Evolutionary conservation across 2,113 vertebrate genomes (phyloP).

Genomic region (Spermophilus dauricus): DNA sequence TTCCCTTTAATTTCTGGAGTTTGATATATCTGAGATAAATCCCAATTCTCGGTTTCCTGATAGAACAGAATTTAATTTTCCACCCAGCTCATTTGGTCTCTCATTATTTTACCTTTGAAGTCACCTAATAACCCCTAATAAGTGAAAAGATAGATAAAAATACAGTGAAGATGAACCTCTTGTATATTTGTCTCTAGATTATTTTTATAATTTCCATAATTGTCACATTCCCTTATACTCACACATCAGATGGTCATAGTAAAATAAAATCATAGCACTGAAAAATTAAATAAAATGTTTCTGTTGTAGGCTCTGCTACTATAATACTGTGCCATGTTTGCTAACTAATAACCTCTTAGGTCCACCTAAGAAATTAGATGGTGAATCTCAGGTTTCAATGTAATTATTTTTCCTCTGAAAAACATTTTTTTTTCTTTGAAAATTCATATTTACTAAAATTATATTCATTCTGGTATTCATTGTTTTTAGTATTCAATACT

Average conservation of each 20-base stretch:
- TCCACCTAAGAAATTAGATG: neutral
- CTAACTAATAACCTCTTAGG: neutral
- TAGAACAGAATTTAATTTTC: neutral
- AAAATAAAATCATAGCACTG: neutral
- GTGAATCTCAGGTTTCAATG: neutral
- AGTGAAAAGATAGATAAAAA: neutral
- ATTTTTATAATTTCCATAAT: neutral
- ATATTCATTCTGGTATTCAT: neutral
- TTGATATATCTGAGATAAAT: neutral
- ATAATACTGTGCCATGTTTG: neutral
- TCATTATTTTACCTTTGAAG: conserved; percentile 15
- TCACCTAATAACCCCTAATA: neutral
- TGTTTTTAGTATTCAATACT: neutral
- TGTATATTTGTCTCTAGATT: neutral
- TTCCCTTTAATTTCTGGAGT: neutral
- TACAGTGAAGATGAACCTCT: neutral
- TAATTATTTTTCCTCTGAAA: neutral
- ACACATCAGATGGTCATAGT: neutral
- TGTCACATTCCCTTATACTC: neutral
- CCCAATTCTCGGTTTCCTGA: neutral
- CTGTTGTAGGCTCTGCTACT: neutral
- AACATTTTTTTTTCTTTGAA: neutral
- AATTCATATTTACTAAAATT: neutral
- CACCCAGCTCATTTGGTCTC: neutral
- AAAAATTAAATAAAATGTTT: neutral